A percentile compares a stretch with the other conserved stretches of the same genome.
Evolutionary conservation across 2,113 vertebrate species (phyloP).

Genomic region (Trichechus manatus): DNA sequence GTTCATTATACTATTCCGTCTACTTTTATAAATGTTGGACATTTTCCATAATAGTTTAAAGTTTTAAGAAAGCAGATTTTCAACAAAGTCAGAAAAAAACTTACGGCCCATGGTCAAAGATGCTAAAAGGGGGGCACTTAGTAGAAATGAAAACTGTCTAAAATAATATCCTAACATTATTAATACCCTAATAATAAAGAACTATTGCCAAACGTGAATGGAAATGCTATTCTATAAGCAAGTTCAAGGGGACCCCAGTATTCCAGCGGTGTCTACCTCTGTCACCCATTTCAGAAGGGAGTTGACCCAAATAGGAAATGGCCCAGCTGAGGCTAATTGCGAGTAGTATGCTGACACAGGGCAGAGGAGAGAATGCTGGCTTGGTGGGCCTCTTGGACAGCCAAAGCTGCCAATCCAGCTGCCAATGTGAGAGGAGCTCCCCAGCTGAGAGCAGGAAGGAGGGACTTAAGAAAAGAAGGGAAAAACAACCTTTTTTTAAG

Average conservation of each 20-base stretch:
- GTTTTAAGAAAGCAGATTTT: conserved; percentile 51
- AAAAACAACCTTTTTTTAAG: conserved; percentile 64
- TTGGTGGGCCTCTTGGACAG: conserved; percentile 24
- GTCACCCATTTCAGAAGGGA: conserved; percentile 67
- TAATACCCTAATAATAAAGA: background rate
- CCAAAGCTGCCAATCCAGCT: background rate
- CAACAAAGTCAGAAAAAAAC: conserved; percentile 39
- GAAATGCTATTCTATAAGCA: conserved; percentile 60
- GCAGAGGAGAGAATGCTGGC: conserved; percentile 4
- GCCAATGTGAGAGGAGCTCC: conserved; percentile 59
- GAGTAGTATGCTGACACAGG: conserved; percentile 42
- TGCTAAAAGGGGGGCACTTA: background rate
- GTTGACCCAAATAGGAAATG: conserved; percentile 69
- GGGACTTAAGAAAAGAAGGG: conserved; percentile 42
- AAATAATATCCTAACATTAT: conserved; percentile 57
- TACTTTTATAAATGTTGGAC: conserved; percentile 48
- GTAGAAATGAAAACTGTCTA: conserved; percentile 29
- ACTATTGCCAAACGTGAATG: conserved; percentile 12
- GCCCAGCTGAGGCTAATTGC: conserved; percentile 60
- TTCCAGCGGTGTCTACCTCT: conserved; percentile 1
- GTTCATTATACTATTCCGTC: background rate
- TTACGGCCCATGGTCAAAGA: conserved; percentile 5
- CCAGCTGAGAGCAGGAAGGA: conserved; percentile 64
- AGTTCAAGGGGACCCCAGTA: conserved; percentile 52
- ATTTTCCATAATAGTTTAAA: conserved; percentile 43